Conservation (phyloP, 2,888 invertebrate genomes). For the Epinotia ramella region DNA sequence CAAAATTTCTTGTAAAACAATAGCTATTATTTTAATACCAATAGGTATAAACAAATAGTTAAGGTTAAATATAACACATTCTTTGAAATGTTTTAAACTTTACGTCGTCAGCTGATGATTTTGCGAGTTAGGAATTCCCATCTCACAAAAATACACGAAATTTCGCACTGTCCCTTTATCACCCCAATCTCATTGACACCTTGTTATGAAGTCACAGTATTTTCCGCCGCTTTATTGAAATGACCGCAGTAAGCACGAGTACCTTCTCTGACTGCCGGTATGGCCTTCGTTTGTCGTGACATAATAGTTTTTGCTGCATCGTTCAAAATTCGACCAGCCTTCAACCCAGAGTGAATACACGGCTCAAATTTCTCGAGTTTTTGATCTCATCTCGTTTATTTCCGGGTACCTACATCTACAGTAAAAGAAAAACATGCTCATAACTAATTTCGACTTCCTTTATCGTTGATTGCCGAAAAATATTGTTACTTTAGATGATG, state of each 20-base stretch:
- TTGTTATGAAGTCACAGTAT: constrained; percentile 3
- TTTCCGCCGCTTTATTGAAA: neutral
- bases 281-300: constrained; percentile 40
- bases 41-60: no score
- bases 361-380: neutral
- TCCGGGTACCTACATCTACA: neutral
- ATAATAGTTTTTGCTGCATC: constrained; percentile 24
- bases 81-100: neutral
- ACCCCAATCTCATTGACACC: neutral
- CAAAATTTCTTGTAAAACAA: neutral
- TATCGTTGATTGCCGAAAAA: neutral
- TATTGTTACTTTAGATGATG: neutral
- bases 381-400: neutral
- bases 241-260: neutral
- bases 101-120: neutral
- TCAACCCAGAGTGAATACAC: constrained; percentile 4
- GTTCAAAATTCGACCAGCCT: constrained; percentile 11
- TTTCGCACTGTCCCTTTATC: neutral
- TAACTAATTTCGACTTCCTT: neutral
- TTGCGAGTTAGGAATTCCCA: neutral
- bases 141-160: neutral
- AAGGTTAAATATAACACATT: no score
- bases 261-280: neutral
- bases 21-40: neutral
- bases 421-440: neutral